These are phyloP conservation scores for Noctilio leporinus DNA, from an alignment of 2,113 vertebrate species.

Conservation along the genomic window DNA sequence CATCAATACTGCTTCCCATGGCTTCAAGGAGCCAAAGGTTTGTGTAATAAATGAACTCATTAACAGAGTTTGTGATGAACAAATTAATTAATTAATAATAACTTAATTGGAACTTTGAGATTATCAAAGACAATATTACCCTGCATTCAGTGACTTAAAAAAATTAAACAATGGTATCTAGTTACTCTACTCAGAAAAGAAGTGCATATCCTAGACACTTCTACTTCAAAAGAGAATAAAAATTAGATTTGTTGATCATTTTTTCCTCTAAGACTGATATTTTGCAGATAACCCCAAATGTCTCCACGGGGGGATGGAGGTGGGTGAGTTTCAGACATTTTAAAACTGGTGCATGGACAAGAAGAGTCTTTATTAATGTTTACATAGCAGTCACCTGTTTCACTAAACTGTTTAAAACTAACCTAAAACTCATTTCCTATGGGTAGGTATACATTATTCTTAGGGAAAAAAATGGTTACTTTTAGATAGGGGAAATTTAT, in stretches of 20 bases:
- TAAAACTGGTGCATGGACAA: not conserved
- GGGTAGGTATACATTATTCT: not conserved
- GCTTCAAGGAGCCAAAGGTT: not conserved
- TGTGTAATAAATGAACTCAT: not conserved
- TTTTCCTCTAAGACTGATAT: not conserved
- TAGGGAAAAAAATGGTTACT: not conserved
- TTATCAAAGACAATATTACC: not conserved
- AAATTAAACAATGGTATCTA: not conserved
- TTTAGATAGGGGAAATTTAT: not conserved
- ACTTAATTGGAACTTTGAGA: not conserved
- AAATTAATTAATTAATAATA: not conserved
- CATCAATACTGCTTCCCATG: not conserved
- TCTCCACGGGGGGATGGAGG: not conserved
- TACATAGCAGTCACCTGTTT: not conserved
- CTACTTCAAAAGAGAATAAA: not conserved
- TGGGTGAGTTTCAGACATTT: not conserved
- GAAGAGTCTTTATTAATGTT: not conserved
- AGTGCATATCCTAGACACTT: not conserved
- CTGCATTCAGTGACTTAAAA: not conserved
- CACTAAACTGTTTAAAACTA: not conserved
- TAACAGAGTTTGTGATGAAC: not conserved
- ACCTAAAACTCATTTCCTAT: not conserved
- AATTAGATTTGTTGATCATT: not conserved
- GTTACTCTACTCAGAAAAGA: not conserved
- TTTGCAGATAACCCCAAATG: not conserved